Conservation (phyloP, 2,113 vertebrate genomes). For the Tringa solitaria region DNA sequence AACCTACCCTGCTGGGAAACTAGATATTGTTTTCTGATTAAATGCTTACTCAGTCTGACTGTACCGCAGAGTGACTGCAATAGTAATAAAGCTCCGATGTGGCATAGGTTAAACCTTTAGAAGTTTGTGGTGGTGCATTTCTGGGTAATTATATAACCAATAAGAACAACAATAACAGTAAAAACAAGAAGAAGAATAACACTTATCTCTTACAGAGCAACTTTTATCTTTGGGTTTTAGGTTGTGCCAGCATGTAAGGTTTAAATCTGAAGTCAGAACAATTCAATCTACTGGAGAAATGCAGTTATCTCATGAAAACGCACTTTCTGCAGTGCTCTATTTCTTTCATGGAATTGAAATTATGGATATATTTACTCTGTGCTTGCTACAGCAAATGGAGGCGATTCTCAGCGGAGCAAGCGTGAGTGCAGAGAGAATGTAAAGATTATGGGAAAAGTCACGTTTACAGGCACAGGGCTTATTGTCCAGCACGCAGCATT, state of each 20-base stretch:
- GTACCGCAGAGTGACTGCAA: neutral
- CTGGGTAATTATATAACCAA: slow-evolving; percentile 7
- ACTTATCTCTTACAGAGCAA: neutral
- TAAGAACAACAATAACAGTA: neutral
- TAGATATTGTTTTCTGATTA: slow-evolving; percentile 32
- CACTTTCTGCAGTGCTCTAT: neutral
- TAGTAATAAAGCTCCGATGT: neutral
- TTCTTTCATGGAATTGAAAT: slow-evolving; percentile 17
- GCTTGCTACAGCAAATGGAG: neutral
- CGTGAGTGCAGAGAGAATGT: neutral
- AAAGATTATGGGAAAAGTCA: neutral
- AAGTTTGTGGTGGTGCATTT: neutral
- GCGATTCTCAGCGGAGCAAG: neutral
- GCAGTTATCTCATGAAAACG: neutral
- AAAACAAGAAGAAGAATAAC: neutral
- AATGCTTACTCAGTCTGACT: slow-evolving; percentile 16
- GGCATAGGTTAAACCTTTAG: slow-evolving; percentile 9
- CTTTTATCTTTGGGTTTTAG: neutral
- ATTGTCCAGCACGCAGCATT: neutral
- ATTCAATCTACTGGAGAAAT: neutral
- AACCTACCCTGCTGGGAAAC: slow-evolving; percentile 23
- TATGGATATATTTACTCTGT: neutral
- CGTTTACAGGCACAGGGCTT: fast-evolving
- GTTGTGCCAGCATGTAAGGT: neutral
- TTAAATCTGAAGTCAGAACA: neutral